Evolutionary conservation across 2,113 vertebrate genomes (phyloP).

Genomic region (Glareola pratincola): DNA sequence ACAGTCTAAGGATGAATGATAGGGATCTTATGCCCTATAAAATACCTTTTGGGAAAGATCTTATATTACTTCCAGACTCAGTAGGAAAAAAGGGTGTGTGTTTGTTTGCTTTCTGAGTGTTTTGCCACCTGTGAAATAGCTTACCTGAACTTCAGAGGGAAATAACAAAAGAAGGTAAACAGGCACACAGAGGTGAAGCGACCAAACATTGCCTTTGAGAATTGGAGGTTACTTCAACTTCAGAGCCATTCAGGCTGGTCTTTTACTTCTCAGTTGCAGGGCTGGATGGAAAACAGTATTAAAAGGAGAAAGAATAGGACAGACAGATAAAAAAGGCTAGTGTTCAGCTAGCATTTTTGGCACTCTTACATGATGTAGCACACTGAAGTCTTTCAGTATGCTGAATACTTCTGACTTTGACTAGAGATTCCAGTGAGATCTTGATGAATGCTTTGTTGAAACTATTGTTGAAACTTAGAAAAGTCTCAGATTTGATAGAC

Average conservation of each 20-base stretch:
- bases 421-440: not conserved
- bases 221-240: not conserved
- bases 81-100: not conserved
- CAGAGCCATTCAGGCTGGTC: not conserved
- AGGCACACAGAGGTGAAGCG: not conserved
- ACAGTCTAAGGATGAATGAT: not conserved
- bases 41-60: not conserved
- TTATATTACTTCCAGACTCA: not conserved
- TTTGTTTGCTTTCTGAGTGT: not conserved
- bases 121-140: not conserved
- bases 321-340: not conserved
- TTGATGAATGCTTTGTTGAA: not conserved
- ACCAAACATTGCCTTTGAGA: not conserved
- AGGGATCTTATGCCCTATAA: not conserved
- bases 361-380: not conserved
- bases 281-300: not conserved
- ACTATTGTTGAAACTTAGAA: not conserved
- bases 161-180: not conserved
- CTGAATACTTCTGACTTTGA: not conserved
- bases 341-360: not conserved
- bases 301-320: not conserved
- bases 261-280: not conserved
- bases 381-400: not conserved
- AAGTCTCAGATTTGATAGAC: not conserved
- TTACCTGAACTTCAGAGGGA: not conserved